Evolutionary conservation across 2,797 vertebrate species (phyloP).

Genomic region (Buphagus erythrorhynchus): DNA sequence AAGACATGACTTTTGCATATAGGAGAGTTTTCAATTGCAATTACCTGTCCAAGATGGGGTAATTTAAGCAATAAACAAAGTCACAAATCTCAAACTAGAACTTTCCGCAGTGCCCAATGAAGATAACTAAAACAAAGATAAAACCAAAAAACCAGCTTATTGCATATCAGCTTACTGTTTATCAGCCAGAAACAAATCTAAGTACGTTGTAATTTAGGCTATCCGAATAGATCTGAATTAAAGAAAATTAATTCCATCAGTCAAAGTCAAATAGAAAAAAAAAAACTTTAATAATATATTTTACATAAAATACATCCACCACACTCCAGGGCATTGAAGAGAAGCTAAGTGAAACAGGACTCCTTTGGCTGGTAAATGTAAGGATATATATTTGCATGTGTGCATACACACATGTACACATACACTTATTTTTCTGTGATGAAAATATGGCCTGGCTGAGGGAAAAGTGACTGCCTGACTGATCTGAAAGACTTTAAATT

Average conservation of each 20-base stretch:
- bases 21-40: not conserved
- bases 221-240: slow-evolving; percentile 29
- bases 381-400: not conserved
- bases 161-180: slow-evolving; percentile 4
- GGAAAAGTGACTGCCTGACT: not conserved
- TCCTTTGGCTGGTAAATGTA: not conserved
- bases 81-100: not conserved
- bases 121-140: slow-evolving; percentile 31
- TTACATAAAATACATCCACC: not conserved
- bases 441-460: not conserved
- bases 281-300: not conserved
- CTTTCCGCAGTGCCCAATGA: not conserved
- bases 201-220: not conserved
- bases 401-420: not conserved
- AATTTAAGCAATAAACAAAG: slow-evolving; percentile 7
- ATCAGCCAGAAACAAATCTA: slow-evolving; percentile 35
- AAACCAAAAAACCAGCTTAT: not conserved
- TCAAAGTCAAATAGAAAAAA: slow-evolving; percentile 24
- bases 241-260: slow-evolving; percentile 48
- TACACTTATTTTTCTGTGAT: not conserved
- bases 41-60: not conserved
- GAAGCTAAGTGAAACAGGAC: not conserved
- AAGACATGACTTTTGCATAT: not conserved
- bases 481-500: not conserved
- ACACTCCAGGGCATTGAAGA: not conserved